Conservation (phyloP, 2,888 invertebrate genomes). For the Apotomis betuletana region DNA sequence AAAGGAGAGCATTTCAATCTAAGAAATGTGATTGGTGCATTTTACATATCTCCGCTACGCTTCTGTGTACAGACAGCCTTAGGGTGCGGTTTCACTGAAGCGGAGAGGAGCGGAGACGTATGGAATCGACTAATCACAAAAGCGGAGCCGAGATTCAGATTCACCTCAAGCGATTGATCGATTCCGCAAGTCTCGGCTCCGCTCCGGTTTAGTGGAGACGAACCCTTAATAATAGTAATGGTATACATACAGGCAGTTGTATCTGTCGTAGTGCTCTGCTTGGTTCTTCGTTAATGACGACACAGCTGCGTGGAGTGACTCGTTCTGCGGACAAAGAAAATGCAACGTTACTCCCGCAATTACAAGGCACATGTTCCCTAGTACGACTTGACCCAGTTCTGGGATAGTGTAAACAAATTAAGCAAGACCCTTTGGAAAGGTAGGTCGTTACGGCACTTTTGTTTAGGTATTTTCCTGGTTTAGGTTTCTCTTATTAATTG, state of each 20-base stretch:
- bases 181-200: too few relatives aligned
- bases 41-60: too few relatives aligned
- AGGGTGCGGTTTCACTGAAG: too few relatives aligned
- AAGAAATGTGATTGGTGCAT: too few relatives aligned
- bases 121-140: too few relatives aligned
- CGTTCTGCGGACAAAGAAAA: constrained; percentile 78
- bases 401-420: constrained; percentile 32
- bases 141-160: too few relatives aligned
- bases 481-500: neutral
- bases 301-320: constrained; percentile 86
- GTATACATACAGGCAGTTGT: constrained; percentile 84
- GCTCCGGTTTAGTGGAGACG: too few relatives aligned
- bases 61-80: too few relatives aligned
- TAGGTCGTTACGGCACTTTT: constrained; percentile 16
- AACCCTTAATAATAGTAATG: neutral
- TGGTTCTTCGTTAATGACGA: constrained; percentile 86
- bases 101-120: too few relatives aligned
- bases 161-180: too few relatives aligned
- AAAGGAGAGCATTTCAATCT: too few relatives aligned
- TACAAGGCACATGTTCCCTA: neutral
- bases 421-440: constrained; percentile 19
- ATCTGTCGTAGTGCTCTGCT: constrained; percentile 81
- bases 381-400: constrained; percentile 22
- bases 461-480: neutral
- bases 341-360: constrained; percentile 13